Evolutionary conservation across 2,113 vertebrate species (phyloP).

Genomic region (Scomber scombrus): DNA sequence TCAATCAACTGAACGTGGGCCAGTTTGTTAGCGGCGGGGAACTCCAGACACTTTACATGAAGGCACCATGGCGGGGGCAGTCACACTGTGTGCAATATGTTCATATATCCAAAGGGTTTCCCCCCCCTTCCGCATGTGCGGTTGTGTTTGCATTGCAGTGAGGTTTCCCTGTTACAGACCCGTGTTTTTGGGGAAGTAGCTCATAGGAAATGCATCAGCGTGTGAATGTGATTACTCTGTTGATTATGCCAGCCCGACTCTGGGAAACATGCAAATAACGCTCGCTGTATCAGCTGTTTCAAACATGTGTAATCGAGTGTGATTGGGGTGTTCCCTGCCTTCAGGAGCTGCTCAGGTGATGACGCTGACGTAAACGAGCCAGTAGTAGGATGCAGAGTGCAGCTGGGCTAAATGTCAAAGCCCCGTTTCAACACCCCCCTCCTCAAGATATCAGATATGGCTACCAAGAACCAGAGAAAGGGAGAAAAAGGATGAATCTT

Average conservation of each 20-base stretch:
- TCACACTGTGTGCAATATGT: slow-evolving; percentile 35
- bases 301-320: slow-evolving; percentile 5
- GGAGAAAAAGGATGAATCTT: slow-evolving; percentile 23
- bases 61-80: slow-evolving; percentile 33
- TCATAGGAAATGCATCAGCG: slow-evolving; percentile 52
- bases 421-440: too few relatives aligned
- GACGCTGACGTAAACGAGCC: slow-evolving; percentile 2
- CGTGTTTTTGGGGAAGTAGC: slow-evolving; percentile 55
- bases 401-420: slow-evolving; percentile 54
- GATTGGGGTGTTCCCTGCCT: slow-evolving; percentile 72
- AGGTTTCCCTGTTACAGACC: slow-evolving; percentile 61
- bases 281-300: slow-evolving; percentile 17
- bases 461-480: slow-evolving; percentile 28
- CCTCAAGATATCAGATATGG: slow-evolving; percentile 34
- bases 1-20: slow-evolving; percentile 12
- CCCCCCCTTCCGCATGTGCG: slow-evolving; percentile 50
- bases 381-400: not conserved
- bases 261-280: slow-evolving; percentile 77
- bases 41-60: slow-evolving; percentile 81
- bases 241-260: slow-evolving; percentile 20
- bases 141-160: slow-evolving; percentile 39
- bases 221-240: slow-evolving; percentile 49
- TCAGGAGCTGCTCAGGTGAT: not conserved
- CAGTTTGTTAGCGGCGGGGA: slow-evolving; percentile 55
- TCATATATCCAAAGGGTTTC: slow-evolving; percentile 65